These are phyloP conservation scores for Neoascia interrupta DNA, from an alignment of 2,888 invertebrate genomes.

Conservation along the genomic window DNA sequence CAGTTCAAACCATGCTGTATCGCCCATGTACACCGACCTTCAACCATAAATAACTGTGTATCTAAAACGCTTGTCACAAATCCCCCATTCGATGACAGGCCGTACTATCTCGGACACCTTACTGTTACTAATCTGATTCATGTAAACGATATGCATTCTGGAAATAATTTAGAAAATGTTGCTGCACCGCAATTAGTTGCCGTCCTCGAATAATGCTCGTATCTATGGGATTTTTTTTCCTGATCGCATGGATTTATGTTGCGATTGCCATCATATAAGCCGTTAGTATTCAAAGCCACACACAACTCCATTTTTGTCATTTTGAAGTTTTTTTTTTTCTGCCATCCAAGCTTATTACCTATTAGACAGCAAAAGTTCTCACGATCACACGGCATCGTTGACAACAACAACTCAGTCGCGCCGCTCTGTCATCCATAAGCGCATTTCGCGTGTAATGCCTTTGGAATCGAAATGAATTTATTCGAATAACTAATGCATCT, in stretches of 20 bases:
- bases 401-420: too few species aligned
- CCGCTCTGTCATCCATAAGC: slow-evolving; percentile 53
- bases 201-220: slow-evolving; percentile 49
- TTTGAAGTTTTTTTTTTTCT: slow-evolving; percentile 12
- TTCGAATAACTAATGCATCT: slow-evolving; percentile 66
- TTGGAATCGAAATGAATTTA: slow-evolving; percentile 64
- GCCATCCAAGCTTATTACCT: neutral
- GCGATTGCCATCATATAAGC: slow-evolving; percentile 32
- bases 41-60: too few species aligned
- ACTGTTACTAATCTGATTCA: too few species aligned
- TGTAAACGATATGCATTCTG: slow-evolving; percentile 15
- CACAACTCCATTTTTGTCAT: slow-evolving; percentile 54
- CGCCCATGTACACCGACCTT: too few species aligned
- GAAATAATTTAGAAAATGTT: slow-evolving; percentile 38
- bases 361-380: slow-evolving; percentile 54
- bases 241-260: slow-evolving; percentile 9
- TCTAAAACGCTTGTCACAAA: too few species aligned
- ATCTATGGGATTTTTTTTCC: slow-evolving; percentile 2
- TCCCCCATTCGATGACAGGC: too few species aligned
- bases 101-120: too few species aligned
- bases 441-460: slow-evolving; percentile 65
- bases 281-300: slow-evolving; percentile 58
- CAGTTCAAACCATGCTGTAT: too few species aligned
- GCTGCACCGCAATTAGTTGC: slow-evolving; percentile 48
- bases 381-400: slow-evolving; percentile 63